Evolutionary conservation across 2,888 invertebrate species (phyloP).

Genomic region (Nemotelus nigrinus): DNA sequence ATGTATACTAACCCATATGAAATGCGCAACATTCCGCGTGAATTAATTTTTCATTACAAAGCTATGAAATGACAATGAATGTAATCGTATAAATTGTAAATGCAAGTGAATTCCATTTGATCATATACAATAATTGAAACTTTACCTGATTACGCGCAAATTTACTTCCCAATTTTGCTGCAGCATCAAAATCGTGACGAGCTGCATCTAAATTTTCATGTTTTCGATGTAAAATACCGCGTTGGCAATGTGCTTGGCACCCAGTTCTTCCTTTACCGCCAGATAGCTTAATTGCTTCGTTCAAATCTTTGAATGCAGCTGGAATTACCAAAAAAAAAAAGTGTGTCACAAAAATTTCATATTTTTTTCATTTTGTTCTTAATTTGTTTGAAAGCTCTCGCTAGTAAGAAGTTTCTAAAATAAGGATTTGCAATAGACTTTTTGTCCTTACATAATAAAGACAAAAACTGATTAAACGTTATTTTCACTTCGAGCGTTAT

Average conservation of each 20-base stretch:
- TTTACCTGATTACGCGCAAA: constrained; percentile 86
- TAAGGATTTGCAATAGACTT: too few relatives aligned
- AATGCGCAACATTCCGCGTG: constrained; percentile 26
- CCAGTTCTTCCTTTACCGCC: constrained; percentile 71
- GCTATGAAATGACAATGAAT: constrained; percentile 4
- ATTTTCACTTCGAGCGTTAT: too few relatives aligned
- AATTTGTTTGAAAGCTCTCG: too few relatives aligned
- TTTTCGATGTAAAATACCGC: constrained; percentile 80
- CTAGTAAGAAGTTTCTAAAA: too few relatives aligned
- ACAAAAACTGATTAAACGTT: too few relatives aligned
- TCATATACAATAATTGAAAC: not conserved
- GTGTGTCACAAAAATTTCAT: constrained; percentile 8
- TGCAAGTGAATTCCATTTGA: not conserved
- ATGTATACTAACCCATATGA: constrained; percentile 17
- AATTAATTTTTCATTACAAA: constrained; percentile 23
- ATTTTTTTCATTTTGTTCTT: not conserved
- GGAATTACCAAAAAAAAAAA: constrained; percentile 26
- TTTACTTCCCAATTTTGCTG: constrained; percentile 83
- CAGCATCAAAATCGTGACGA: constrained; percentile 77
- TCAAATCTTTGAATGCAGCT: constrained; percentile 81
- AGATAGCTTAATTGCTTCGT: constrained; percentile 74
- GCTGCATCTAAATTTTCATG: constrained; percentile 76
- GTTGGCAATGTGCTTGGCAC: constrained; percentile 84
- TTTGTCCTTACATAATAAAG: too few relatives aligned
- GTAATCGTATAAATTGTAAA: not conserved